phyloP scores from a whole-genome alignment of 2,797 vertebrate species.

The Pristis pectinata region DNA sequence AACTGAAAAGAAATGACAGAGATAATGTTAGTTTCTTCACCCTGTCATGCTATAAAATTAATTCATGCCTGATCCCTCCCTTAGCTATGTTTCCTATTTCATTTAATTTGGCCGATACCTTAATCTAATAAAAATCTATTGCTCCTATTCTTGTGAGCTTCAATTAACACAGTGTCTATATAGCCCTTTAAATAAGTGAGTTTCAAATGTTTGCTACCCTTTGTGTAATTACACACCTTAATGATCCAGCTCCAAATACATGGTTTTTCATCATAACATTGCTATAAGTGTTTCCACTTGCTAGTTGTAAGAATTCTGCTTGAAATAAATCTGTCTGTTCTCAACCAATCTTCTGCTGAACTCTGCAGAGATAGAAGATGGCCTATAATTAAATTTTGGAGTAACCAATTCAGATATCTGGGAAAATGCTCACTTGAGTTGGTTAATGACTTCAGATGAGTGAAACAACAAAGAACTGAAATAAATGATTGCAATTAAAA shows the following conservation, averaged over 20 bases:
- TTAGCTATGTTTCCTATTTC: background rate
- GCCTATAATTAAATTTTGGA: background rate
- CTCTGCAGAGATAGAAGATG: background rate
- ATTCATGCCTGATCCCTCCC: background rate
- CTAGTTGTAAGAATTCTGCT: background rate
- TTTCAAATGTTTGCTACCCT: background rate
- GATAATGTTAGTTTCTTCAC: background rate
- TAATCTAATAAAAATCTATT: background rate
- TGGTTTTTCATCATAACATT: background rate
- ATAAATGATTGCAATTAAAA: background rate
- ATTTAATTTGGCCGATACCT: background rate
- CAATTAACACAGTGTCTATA: background rate
- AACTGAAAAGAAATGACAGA: background rate
- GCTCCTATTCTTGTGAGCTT: background rate
- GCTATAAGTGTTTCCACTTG: background rate
- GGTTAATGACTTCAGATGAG: background rate
- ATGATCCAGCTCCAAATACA: background rate
- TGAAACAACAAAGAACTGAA: background rate
- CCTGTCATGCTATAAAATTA: background rate
- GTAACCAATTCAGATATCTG: background rate
- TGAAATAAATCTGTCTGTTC: background rate
- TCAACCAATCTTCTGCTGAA: background rate
- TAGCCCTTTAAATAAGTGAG: background rate
- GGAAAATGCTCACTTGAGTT: constrained; percentile 1
- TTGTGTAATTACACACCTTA: background rate